phyloP scores from a whole-genome alignment of 2,888 invertebrate species.

The Hoplodrina blanda region DNA sequence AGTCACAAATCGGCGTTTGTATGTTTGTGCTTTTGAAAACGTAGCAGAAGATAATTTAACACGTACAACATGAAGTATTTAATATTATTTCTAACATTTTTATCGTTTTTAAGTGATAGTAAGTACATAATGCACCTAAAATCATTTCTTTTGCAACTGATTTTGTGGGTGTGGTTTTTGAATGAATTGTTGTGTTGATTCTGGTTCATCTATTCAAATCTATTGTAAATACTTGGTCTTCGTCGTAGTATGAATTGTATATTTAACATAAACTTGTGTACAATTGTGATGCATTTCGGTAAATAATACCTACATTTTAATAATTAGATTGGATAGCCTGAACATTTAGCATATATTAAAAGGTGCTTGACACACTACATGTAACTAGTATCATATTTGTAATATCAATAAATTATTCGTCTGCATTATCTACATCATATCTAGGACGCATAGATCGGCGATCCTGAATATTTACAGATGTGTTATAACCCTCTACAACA shows the following conservation, averaged over 20 bases:
- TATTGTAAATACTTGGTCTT: conserved; percentile 48
- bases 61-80: conserved; percentile 63
- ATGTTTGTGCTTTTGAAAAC: conserved; percentile 14
- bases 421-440: too few species aligned
- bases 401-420: too few species aligned
- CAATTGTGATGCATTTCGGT: conserved; percentile 7
- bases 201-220: conserved; percentile 30
- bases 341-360: too few species aligned
- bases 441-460: too few species aligned
- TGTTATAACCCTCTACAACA: too few species aligned
- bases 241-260: conserved; percentile 34
- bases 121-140: conserved; percentile 56
- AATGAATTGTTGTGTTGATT: conserved; percentile 43
- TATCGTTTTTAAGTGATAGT: conserved; percentile 64
- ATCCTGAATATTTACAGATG: too few species aligned
- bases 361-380: too few species aligned
- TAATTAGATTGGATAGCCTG: not conserved
- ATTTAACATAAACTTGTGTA: conserved; percentile 15
- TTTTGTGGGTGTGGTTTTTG: conserved; percentile 70
- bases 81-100: conserved; percentile 53
- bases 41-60: not conserved
- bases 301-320: conserved; percentile 5
- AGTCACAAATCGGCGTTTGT: not conserved
- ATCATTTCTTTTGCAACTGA: conserved; percentile 6
- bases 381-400: too few species aligned